A percentile compares a stretch with the other conserved stretches of the same genome.
These are phyloP conservation scores for Trichomalopsis sarcophagae DNA, from an alignment of 1,140 invertebrate species.

Conservation along the genomic window DNA sequence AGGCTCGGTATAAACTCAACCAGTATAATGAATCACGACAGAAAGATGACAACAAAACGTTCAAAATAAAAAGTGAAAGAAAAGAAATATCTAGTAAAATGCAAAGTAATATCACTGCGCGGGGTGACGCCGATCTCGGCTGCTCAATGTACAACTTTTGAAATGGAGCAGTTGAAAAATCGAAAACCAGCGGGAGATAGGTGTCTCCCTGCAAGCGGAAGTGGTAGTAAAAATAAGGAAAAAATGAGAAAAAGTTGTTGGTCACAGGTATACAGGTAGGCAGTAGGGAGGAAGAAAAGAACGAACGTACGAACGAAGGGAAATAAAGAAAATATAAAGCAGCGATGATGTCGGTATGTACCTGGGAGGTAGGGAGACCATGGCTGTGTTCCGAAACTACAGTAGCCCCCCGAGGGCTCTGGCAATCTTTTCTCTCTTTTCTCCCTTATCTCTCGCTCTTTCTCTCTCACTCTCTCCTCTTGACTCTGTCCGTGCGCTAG, in stretches of 20 bases:
- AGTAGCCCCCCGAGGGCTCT: slow-evolving; percentile 71
- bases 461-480: slow-evolving; percentile 54
- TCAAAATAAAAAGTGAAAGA: slow-evolving; percentile 41
- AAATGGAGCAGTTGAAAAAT: not conserved
- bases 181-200: not conserved
- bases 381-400: slow-evolving; percentile 81
- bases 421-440: slow-evolving; percentile 54
- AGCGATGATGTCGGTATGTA: slow-evolving; percentile 74
- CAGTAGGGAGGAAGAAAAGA: slow-evolving; percentile 44
- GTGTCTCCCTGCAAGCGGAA: slow-evolving; percentile 13
- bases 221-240: slow-evolving; percentile 52
- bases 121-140: not conserved
- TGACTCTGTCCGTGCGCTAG: slow-evolving; percentile 39
- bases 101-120: slow-evolving; percentile 27
- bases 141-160: too few relatives aligned
- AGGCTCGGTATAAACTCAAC: slow-evolving; percentile 47
- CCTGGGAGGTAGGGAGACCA: slow-evolving; percentile 80
- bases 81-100: slow-evolving; percentile 24
- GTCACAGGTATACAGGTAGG: not conserved
- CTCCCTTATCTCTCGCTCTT: slow-evolving; percentile 50
- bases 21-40: slow-evolving; percentile 33
- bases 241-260: slow-evolving; percentile 32
- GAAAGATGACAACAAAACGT: slow-evolving; percentile 35
- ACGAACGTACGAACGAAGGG: slow-evolving; percentile 51
- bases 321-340: slow-evolving; percentile 64